Percentiles rank a stretch among this genome's conserved stretches.
Conservation (phyloP, 2,888 invertebrate species). For the Didymodactylos carnosus region DNA sequence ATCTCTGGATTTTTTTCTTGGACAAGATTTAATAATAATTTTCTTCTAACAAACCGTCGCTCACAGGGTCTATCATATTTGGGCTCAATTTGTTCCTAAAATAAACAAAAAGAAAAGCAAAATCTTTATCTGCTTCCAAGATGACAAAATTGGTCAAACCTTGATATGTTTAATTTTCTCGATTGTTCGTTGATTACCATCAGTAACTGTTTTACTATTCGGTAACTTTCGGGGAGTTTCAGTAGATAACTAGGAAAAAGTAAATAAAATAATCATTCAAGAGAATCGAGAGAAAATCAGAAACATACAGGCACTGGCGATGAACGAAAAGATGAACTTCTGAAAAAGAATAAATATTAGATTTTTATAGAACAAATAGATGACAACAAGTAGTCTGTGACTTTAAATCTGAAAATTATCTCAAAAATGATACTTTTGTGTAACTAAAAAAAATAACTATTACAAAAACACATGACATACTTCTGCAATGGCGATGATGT, state of each 20-base stretch:
- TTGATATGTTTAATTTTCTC: neutral
- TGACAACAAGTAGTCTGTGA: no score
- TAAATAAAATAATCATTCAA: neutral
- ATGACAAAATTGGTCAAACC: neutral
- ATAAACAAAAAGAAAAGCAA: neutral
- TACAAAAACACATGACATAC: no score
- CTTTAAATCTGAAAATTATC: no score
- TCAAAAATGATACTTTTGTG: no score
- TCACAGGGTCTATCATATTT: neutral
- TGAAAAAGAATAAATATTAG: no score
- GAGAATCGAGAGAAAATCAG: neutral
- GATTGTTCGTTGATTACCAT: neutral
- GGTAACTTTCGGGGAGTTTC: neutral
- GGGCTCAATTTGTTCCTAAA: neutral
- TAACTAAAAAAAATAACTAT: no score
- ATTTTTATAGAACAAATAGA: no score
- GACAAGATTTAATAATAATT: neutral
- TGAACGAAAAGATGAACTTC: no score
- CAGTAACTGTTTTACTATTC: neutral
- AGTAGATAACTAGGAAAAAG: neutral
- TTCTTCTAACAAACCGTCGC: neutral
- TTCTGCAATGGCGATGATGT: no score
- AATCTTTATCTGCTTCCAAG: neutral
- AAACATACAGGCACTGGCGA: no score
- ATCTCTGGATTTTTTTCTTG: neutral